phyloP scores from a whole-genome alignment of 2,113 vertebrate species.

The Myrmecophaga tridactyla region DNA sequence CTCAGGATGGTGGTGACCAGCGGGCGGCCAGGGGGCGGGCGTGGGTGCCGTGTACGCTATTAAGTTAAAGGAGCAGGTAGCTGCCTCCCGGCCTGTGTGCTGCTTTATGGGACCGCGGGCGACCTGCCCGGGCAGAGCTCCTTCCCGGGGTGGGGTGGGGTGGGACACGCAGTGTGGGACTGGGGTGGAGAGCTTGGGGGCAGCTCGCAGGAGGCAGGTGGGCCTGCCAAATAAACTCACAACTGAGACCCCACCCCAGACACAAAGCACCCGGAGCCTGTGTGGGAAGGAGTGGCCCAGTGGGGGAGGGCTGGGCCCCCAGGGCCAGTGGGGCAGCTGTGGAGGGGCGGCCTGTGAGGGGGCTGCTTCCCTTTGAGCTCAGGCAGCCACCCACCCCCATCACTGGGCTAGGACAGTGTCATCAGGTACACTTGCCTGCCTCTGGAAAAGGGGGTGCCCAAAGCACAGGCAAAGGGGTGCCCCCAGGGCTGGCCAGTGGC shows the following conservation, averaged over 20 bases:
- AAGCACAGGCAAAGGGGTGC: not conserved
- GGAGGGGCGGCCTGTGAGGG: no score
- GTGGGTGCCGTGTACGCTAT: not conserved
- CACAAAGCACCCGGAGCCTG: no score
- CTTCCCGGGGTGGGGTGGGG: accelerated
- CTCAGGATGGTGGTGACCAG: not conserved
- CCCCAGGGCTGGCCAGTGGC: accelerated
- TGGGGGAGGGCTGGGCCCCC: no score
- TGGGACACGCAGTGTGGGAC: no score
- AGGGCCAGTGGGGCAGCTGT: no score
- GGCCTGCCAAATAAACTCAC: no score
- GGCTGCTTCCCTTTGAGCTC: no score
- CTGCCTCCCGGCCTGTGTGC: not conserved
- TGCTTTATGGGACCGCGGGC: not conserved
- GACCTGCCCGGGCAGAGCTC: not conserved
- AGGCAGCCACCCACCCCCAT: not conserved
- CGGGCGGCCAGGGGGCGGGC: not conserved
- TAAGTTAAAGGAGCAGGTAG: not conserved
- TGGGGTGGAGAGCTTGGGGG: accelerated
- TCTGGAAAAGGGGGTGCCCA: not conserved
- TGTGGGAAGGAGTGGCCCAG: no score
- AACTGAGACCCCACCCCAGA: not conserved
- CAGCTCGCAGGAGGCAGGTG: not conserved
- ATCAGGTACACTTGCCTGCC: not conserved
- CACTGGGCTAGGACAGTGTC: not conserved